phyloP scores from a whole-genome alignment of 2,113 vertebrate species.

The Pteruthius melanotis region DNA sequence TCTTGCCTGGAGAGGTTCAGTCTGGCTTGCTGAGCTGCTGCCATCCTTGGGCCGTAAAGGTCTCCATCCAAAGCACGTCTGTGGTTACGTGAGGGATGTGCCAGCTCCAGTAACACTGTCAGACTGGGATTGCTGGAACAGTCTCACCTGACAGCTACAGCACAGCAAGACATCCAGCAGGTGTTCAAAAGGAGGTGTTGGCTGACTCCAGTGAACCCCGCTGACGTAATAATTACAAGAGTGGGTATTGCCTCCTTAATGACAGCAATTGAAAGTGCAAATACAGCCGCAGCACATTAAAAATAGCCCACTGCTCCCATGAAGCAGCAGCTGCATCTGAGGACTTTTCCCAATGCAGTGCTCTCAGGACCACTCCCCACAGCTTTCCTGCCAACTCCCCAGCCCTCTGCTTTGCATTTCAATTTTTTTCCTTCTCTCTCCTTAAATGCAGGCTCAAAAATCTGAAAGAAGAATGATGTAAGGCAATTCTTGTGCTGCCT shows the following conservation, averaged over 20 bases:
- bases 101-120: neutral
- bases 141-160: neutral
- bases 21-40: neutral
- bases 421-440: neutral
- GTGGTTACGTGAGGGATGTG: neutral
- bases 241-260: constrained; percentile 34
- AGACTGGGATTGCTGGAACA: neutral
- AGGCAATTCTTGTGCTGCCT: neutral
- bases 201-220: neutral
- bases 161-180: neutral
- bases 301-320: constrained; percentile 39
- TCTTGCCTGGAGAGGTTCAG: neutral
- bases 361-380: neutral
- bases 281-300: constrained; percentile 25
- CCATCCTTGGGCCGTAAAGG: neutral
- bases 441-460: neutral
- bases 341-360: constrained; percentile 21
- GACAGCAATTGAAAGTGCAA: constrained; percentile 49
- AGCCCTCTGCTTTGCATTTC: constrained; percentile 21
- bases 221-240: constrained; percentile 18
- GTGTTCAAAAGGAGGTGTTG: neutral
- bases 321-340: constrained; percentile 55
- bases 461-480: constrained; percentile 9
- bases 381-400: neutral
- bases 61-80: neutral